phyloP scores from a whole-genome alignment of 2,888 invertebrate genomes.

The Ligdia adustata region DNA sequence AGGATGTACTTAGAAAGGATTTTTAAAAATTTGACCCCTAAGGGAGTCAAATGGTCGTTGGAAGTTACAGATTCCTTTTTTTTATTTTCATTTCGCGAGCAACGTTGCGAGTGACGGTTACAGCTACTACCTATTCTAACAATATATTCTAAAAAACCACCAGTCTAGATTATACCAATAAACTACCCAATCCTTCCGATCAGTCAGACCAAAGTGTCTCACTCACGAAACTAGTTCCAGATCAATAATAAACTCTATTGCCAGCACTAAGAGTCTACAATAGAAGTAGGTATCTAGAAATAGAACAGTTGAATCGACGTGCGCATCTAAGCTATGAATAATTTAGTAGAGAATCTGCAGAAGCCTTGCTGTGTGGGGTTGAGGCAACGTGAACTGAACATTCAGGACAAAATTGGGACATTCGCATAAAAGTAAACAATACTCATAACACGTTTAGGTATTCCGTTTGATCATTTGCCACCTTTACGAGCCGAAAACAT shows the following conservation, averaged over 20 bases:
- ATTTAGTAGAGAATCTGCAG: constrained; percentile 23
- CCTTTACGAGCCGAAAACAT: no score
- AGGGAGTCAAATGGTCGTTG: no score
- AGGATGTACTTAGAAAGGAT: no score
- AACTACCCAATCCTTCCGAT: constrained; percentile 3
- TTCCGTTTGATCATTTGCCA: no score
- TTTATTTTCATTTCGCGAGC: no score
- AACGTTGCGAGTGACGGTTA: background rate
- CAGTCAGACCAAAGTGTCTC: background rate
- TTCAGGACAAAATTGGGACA: background rate
- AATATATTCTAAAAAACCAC: background rate
- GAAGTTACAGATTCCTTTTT: no score
- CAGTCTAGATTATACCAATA: constrained; percentile 7
- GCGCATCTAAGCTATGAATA: constrained; percentile 28
- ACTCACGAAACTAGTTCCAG: background rate
- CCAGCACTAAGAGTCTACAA: constrained; percentile 21
- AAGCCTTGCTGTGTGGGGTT: constrained; percentile 12
- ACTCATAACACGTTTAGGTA: no score
- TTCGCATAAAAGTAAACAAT: no score
- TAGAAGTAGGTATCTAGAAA: constrained; percentile 14
- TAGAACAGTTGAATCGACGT: constrained; percentile 16
- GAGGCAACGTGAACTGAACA: no score
- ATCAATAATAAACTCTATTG: constrained; percentile 11
- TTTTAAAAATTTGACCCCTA: no score
- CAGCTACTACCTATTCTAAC: background rate